A percentile compares a stretch with the other conserved stretches of the same genome.
These are phyloP conservation scores for Mellilla xanthometata DNA, from an alignment of 2,888 invertebrate species.

Conservation along the genomic window DNA sequence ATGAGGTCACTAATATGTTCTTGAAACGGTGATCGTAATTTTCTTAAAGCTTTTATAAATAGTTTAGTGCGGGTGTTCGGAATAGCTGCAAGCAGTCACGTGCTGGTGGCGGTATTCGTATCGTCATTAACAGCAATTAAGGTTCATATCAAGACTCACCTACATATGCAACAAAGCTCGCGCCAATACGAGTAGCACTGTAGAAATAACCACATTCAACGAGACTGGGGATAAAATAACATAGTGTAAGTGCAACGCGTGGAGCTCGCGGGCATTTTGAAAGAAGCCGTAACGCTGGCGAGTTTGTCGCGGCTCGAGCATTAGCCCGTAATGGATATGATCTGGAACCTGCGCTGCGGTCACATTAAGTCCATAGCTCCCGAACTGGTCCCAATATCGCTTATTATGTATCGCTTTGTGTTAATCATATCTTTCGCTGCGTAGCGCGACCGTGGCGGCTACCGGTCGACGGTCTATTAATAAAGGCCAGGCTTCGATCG, in stretches of 20 bases:
- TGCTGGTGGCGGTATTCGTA: slow-evolving; percentile 14
- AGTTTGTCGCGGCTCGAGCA: slow-evolving; percentile 49
- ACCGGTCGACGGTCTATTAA: slow-evolving; percentile 79
- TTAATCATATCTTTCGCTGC: slow-evolving; percentile 79
- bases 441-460: slow-evolving; percentile 56
- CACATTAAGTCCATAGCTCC: slow-evolving; percentile 66
- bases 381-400: slow-evolving; percentile 77
- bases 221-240: slow-evolving; percentile 1
- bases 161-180: slow-evolving; percentile 7
- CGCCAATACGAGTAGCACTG: slow-evolving; percentile 18
- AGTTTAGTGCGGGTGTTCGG: not conserved
- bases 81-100: slow-evolving; percentile 17
- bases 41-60: slow-evolving; percentile 1
- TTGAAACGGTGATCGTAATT: no score
- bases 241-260: slow-evolving; percentile 9
- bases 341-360: slow-evolving; percentile 66
- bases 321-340: slow-evolving; percentile 64
- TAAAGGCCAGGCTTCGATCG: slow-evolving; percentile 62
- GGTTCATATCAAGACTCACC: slow-evolving; percentile 5
- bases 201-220: slow-evolving; percentile 18
- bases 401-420: slow-evolving; percentile 79
- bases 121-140: slow-evolving; percentile 17
- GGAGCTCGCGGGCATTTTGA: slow-evolving; percentile 25
- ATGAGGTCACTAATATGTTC: not conserved
- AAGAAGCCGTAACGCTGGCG: slow-evolving; percentile 39